Evolutionary conservation across 2,113 vertebrate genomes (phyloP).

Genomic region (Triplophysa dalaica): DNA sequence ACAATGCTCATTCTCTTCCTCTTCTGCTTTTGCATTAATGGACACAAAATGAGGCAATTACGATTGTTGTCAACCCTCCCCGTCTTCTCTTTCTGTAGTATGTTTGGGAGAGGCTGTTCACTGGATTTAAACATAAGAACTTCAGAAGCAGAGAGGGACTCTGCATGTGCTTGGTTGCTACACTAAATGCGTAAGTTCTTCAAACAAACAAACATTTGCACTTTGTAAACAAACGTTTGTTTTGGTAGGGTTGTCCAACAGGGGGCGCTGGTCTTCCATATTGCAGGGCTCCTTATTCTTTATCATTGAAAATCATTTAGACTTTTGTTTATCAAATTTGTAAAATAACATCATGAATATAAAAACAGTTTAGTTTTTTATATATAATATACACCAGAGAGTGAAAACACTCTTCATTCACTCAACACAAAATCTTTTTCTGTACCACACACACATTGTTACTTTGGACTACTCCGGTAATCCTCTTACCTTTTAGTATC

Average conservation of each 20-base stretch:
- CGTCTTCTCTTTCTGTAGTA: slow-evolving; percentile 72
- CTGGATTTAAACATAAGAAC: slow-evolving; percentile 97
- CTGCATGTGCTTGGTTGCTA: slow-evolving; percentile 89
- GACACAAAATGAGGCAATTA: background rate
- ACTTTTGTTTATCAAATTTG: too few relatives aligned
- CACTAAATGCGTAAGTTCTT: slow-evolving; percentile 86
- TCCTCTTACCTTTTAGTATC: slow-evolving; percentile 63
- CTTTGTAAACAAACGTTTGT: slow-evolving; percentile 13
- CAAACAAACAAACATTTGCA: slow-evolving; percentile 14
- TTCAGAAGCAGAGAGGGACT: slow-evolving; percentile 92
- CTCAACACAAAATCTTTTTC: background rate
- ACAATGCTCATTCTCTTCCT: background rate
- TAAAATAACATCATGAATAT: too few relatives aligned
- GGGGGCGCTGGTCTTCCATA: slow-evolving; percentile 24
- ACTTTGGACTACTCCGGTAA: slow-evolving; percentile 52
- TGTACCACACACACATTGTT: background rate
- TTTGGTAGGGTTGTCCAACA: slow-evolving; percentile 12
- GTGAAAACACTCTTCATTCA: background rate
- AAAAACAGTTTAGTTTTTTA: too few relatives aligned
- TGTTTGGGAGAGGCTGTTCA: slow-evolving; percentile 88
- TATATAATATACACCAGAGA: too few relatives aligned
- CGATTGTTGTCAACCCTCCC: background rate
- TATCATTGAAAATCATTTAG: too few relatives aligned
- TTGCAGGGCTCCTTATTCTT: background rate
- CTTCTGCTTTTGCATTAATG: slow-evolving; percentile 37